Evolutionary conservation across 2,797 vertebrate genomes (phyloP), one percentile per base, ranked within the genome.

Genomic region (Cirrhinus molitorella): DNA sequence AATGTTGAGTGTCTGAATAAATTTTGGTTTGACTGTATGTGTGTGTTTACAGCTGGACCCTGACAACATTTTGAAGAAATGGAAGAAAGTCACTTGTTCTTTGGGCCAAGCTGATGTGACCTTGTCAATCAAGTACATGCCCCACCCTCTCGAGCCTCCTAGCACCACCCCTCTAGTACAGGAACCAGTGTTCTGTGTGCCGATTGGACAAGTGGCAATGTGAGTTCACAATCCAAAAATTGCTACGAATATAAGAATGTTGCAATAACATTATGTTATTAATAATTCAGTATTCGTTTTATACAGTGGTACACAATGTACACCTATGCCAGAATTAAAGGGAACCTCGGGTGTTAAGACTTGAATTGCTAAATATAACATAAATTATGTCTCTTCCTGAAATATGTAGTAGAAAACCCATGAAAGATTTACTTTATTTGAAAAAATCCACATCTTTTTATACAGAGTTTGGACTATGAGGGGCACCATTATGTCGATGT

Each of bases 81-180:
- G 94, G 94, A 94, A 87, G 81, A 93, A 90, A 83, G 91, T 89
- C 86, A 91, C 86, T 4, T 85, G 94, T 0, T 84, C 83, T 43
- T 86, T 95, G 4, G 91, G 89, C 57, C 88, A 85, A 21, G 68
- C 93, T 80, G 90, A 94, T 51, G 51, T 95, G 85, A 90, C 77
- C 0, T 47, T 95, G 63, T 95, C 94, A 76, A 81, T 95, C n/a
- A 95, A 92, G 87, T 95, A 89, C 87, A 53, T 28, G 7, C 90
- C 92, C 21, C 95, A 96, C 84, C 89, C 74, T 1, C 90, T 94
- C 0, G 87, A 91, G 17, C 90, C 92, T 0, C 94, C 94, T 12
- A 91, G 90, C 67, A 72, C 84, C 19, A 19, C 83, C 1, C 72
- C 86, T 1, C 86, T 90, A 12, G 90, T 89, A 40, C 88, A 87